Base-by-base conservation (phyloP, 2,113 vertebrate species). In the Rhipidura dahli region DNA sequence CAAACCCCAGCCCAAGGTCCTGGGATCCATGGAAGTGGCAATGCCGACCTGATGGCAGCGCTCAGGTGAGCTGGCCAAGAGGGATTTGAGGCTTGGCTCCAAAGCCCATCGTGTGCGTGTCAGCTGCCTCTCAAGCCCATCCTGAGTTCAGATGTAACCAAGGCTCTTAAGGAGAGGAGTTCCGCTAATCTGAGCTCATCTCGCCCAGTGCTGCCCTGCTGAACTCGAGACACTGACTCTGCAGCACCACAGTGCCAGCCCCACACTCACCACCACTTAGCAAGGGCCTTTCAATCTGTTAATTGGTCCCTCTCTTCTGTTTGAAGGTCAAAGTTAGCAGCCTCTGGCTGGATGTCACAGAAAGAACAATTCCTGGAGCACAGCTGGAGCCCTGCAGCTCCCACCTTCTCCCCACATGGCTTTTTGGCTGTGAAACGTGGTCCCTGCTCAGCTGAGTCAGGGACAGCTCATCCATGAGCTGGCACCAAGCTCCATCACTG, bases 161-260 rank as follows among this genome's bases (percentile, higher is more conserved):
- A 76, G 88, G 88, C 80, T 82, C 92, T 65, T 96, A 65, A 94
- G 80, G 86, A 94, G 83, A 81, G 7, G 14, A 83, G 79, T 89
- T 71, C 31, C 2, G 57, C 73, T 95, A 80, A 94, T 90, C 85
- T 42, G 35, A 66, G 92, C 80, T 90, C 95, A 71, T 39, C 85
- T 87, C 49, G 28, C 76, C 75, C 68, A 39, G 59, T 1, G 7
- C 69, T 59, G 80, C 39, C 21, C 42, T 15, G 53, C 61, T 40
- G 63, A 83, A 83, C 51, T 47, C 2, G 0, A 69, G 69, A 39
- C 13, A 31, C 8, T 3, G 65, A 31, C 45, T 40, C 24, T 1
- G 0, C 0, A 2, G 39, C 61, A 65, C n/a, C 6, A 5, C 44
- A 42, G 71, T 1, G 1, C 37, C 11, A 82, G 20, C 20, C 51